Evolutionary conservation across 53 echinoderm and acorn worm species (phyloP).

Genomic region (Pentamera pediparva): DNA sequence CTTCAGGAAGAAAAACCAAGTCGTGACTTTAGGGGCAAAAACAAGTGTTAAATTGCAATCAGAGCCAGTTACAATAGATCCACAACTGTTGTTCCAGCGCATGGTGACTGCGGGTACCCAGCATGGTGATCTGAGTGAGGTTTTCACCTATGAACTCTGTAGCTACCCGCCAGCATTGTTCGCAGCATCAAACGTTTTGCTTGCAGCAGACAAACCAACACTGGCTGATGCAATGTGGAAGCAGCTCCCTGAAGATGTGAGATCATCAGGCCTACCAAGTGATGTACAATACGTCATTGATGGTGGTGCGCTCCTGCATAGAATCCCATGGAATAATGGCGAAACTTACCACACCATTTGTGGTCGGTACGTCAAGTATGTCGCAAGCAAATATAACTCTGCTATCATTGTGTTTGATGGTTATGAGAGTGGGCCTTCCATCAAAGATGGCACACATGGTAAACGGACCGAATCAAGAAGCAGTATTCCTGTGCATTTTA

Average conservation of each 20-base stretch:
- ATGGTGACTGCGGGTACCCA: background rate
- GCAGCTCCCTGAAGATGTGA: too few species aligned
- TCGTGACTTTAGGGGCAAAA: conserved; percentile 1
- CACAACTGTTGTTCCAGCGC: conserved; percentile 20
- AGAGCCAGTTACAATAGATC: conserved; percentile 6
- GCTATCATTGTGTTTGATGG: too few species aligned
- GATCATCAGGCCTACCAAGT: background rate
- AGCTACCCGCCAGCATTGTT: conserved; percentile 13
- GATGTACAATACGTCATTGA: conserved; percentile 8
- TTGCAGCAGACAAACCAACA: background rate
- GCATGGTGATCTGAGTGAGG: background rate
- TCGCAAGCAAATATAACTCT: background rate
- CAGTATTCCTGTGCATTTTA: background rate
- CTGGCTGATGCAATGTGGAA: conserved; percentile 11
- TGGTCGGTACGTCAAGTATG: background rate
- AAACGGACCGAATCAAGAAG: background rate
- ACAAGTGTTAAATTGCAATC: background rate
- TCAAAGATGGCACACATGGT: background rate
- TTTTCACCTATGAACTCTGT: conserved; percentile 28
- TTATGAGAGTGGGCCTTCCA: background rate
- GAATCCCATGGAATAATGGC: conserved; percentile 14
- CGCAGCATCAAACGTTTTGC: background rate
- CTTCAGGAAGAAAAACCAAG: conserved; percentile 12
- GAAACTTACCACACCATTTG: background rate
- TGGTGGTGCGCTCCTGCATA: conserved; percentile 26